These are phyloP conservation scores for Paracanthobrama guichenoti DNA, from an alignment of 2,113 vertebrate species.

Conservation along the genomic window DNA sequence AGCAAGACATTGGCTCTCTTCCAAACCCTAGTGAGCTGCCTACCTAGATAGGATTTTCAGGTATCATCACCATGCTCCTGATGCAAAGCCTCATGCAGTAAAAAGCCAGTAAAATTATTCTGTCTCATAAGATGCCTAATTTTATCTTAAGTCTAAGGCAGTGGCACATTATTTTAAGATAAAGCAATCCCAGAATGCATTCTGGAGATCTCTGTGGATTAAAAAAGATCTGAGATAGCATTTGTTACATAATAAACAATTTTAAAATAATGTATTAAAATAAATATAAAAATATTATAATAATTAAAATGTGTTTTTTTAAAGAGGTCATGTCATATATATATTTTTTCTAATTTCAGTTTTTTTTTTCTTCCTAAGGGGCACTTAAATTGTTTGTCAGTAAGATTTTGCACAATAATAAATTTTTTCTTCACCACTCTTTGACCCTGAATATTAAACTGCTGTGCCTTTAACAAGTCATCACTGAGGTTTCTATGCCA, in stretches of 20 bases:
- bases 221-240: neutral
- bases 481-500: neutral
- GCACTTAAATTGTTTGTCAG: neutral
- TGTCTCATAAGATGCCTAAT: neutral
- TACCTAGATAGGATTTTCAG: neutral
- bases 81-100: neutral
- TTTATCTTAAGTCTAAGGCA: neutral
- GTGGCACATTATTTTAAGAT: neutral
- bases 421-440: neutral
- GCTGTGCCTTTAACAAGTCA: neutral
- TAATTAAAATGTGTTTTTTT: neutral
- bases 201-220: neutral
- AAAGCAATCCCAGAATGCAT: neutral
- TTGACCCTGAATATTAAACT: neutral
- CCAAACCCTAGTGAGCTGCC: conserved; percentile 12
- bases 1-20: conserved; percentile 5
- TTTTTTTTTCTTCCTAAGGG: neutral
- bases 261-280: too few species aligned
- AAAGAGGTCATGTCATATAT: neutral
- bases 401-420: neutral
- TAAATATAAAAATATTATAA: neutral
- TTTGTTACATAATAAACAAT: neutral
- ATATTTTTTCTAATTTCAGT: neutral
- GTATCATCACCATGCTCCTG: neutral
- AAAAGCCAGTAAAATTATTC: neutral